Evolutionary conservation across 2,797 vertebrate genomes (phyloP), one percentile per base, ranked within the genome.

Genomic region (Aplochiton taeniatus): DNA sequence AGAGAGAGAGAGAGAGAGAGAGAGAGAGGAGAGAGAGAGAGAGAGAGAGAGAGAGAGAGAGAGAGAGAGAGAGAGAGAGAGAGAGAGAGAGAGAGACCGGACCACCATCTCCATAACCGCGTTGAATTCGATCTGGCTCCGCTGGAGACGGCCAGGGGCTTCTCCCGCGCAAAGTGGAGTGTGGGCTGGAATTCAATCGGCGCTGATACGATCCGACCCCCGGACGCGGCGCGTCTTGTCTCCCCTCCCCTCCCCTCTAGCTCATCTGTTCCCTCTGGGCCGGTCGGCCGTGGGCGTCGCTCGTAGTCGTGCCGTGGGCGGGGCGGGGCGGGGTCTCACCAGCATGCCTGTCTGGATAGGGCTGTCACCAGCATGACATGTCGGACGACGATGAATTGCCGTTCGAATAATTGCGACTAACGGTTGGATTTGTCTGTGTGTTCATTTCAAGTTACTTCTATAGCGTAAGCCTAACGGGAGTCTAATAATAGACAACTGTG

Each of bases 71-170:
- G 63, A 9, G 65, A 45, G 44, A 50, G 42, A 57, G 48, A 49
- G 55, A 11, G 41, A 58, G 53, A 66, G 68, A 68, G 70, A 67
- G 48, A 58, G 61, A 68, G 47, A 54, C 66, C n/a, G n/a, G n/a
- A n/a, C n/a, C n/a, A 70, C 69, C 69, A 77, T 87, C 81, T 83
- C 63, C 73, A 75, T 88, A 84, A 85, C 82, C 81, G 75, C 70
- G 70, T 70, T 57, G 80, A 77, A 87, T 86, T 84, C 78, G 79
- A 85, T 87, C 70, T 79, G 69, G 79, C 48, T 57, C 75, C 69
- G 31, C 68, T 55, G 70, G 65, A 73, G 65, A 73, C 62, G 19
- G 16, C 63, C 53, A 54, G 16, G 3, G 66, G 66, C 58, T 66
- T 20, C 20, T 31, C 31, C 13, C 0, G 9, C 17, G 14, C 54